phyloP scores from a whole-genome alignment of 2,113 vertebrate species.

The Loxodonta africana region DNA sequence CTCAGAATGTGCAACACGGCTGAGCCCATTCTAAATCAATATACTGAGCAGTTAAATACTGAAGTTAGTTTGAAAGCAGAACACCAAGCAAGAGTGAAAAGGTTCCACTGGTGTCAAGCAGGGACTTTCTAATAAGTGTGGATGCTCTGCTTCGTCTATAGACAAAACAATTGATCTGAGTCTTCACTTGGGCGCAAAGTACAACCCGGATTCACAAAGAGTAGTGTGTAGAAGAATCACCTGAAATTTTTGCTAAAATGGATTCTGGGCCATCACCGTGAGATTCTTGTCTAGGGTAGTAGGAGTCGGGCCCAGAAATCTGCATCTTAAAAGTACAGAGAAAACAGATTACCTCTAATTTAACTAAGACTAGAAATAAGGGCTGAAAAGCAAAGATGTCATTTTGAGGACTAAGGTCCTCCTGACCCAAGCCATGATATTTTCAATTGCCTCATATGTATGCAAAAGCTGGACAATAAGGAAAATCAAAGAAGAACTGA shows the following conservation, averaged over 20 bases:
- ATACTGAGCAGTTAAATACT: neutral
- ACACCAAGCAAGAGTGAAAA: neutral
- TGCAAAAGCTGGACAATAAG: no score
- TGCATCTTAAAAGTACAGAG: neutral
- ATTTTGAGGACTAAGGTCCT: no score
- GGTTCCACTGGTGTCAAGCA: neutral
- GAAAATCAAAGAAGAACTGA: no score
- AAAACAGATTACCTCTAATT: neutral
- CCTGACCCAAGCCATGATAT: no score
- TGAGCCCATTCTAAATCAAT: constrained; percentile 62
- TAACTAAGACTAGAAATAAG: neutral
- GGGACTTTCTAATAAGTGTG: neutral
- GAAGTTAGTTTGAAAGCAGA: neutral
- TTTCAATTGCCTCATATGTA: no score
- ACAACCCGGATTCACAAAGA: neutral
- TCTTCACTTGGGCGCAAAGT: neutral
- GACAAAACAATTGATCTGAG: neutral
- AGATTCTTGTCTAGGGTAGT: neutral
- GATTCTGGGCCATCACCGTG: neutral
- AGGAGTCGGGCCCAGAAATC: neutral
- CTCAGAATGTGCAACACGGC: constrained; percentile 3
- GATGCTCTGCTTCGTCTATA: neutral
- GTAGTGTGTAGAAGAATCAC: neutral
- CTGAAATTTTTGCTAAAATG: neutral
- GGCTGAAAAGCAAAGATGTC: no score